Conservation (phyloP, 1,140 invertebrate genomes). For the Plectus sambesii region DNA sequence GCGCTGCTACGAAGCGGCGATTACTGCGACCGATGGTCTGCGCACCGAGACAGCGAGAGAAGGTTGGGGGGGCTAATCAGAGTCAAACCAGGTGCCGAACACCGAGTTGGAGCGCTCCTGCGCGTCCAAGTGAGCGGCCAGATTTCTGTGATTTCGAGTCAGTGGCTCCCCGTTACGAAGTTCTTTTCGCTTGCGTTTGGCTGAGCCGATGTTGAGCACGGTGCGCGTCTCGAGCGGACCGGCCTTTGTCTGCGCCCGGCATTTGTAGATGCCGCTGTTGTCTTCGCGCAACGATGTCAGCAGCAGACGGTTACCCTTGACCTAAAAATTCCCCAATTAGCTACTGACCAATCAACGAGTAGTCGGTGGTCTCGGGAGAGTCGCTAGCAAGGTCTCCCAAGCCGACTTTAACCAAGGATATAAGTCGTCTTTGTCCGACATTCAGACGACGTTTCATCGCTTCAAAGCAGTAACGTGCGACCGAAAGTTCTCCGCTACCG, state of each 20-base stretch:
- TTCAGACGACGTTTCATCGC: too few species aligned
- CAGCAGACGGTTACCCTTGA: slow-evolving; percentile 40
- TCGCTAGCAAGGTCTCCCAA: too few species aligned
- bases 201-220: slow-evolving; percentile 34
- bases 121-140: not conserved
- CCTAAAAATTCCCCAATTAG: too few species aligned
- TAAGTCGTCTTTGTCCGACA: too few species aligned
- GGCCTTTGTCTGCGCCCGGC: slow-evolving; percentile 27
- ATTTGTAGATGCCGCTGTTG: slow-evolving; percentile 39
- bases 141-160: not conserved
- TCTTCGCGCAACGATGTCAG: slow-evolving; percentile 38
- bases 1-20: not conserved
- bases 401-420: too few species aligned
- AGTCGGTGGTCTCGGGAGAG: too few species aligned
- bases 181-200: slow-evolving; percentile 43
- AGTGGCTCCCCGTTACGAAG: not conserved
- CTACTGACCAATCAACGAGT: too few species aligned
- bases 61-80: too few species aligned
- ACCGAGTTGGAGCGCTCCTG: slow-evolving; percentile 17
- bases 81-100: slow-evolving; percentile 33
- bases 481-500: too few species aligned
- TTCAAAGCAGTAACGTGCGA: too few species aligned
- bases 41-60: too few species aligned
- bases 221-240: slow-evolving; percentile 33
- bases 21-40: too few species aligned